These are phyloP conservation scores for Zhuqinia jingwanae DNA, from an alignment of 2,888 invertebrate species.

Conservation along the genomic window DNA sequence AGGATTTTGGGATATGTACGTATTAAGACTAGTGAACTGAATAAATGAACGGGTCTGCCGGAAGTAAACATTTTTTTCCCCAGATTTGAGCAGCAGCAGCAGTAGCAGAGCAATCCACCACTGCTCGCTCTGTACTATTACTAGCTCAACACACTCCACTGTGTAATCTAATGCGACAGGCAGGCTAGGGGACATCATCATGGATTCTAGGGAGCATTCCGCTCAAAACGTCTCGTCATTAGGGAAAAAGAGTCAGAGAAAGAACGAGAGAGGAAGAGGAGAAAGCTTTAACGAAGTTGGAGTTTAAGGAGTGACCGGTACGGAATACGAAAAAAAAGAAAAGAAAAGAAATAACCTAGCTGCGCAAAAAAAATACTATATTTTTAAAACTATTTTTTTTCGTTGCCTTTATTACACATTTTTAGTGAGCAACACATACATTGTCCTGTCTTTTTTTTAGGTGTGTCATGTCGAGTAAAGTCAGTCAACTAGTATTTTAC, in stretches of 20 bases:
- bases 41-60: conserved; percentile 4
- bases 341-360: neutral
- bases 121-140: too few species aligned
- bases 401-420: neutral
- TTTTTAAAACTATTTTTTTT: neutral
- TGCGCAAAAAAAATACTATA: neutral
- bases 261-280: neutral
- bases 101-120: neutral
- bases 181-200: conserved; percentile 22
- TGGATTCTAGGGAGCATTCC: conserved; percentile 46
- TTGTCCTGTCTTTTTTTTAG: too few species aligned
- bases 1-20: too few species aligned
- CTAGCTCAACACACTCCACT: too few species aligned
- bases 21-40: too few species aligned
- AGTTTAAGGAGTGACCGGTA: conserved; percentile 37
- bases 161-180: neutral
- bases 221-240: conserved; percentile 64
- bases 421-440: too few species aligned
- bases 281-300: conserved; percentile 65
- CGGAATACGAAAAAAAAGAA: conserved; percentile 58
- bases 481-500: too few species aligned
- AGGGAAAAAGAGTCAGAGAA: neutral
- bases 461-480: too few species aligned
- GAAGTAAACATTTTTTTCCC: conserved; percentile 32
- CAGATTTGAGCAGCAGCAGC: neutral